Evolutionary conservation across 2,888 invertebrate species (phyloP), one percentile per base, ranked within the genome.

Genomic region (Leptopilina syphax): DNA sequence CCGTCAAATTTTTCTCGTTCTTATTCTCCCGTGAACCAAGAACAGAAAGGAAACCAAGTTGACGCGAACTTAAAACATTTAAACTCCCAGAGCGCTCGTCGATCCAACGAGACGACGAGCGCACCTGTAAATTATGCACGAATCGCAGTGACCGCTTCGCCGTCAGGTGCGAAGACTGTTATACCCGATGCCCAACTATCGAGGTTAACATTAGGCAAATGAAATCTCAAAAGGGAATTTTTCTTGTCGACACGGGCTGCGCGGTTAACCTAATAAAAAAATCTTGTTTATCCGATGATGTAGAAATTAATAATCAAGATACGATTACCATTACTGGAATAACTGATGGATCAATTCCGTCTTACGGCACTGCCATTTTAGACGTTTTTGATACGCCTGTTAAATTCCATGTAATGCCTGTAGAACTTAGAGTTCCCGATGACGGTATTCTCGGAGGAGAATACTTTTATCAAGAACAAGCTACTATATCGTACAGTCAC

Each of bases 261-360:
- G 80, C 80, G 27, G 80, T 84, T 1, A 83, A 77, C 24, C 7
- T 81, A 1, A 77, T 83, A 0, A 65, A 83, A 65, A n/a, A 73
- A 1, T 24, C 18, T 3, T 18, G 41, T 0, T 77, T 83, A 70
- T 50, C 9, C 50, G 10, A 50, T 8, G 10, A 8, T 10, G 27
- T 27, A 27, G 9, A 44, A 44, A 68, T 82, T 18, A 8, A 63
- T 24, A 24, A 8, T 63, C 24, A 13, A 12, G 24, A 65, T 7
- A 6, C 7, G 0, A 50, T 80, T 8, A 77, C 77, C 0, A 73
- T 84, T 1, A 77, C 80, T 0, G 83, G 82, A 0, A 83, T 84
- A 12, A 67, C 67, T 1, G 44, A 67, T 1, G 67, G 67, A n/a
- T 8, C 67, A 7, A 44, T 67, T 34, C 13, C 66, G 3, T 66